These are phyloP conservation scores for Trichacis sp. DNA, from an alignment of 2,888 invertebrate genomes.

Conservation along the genomic window DNA sequence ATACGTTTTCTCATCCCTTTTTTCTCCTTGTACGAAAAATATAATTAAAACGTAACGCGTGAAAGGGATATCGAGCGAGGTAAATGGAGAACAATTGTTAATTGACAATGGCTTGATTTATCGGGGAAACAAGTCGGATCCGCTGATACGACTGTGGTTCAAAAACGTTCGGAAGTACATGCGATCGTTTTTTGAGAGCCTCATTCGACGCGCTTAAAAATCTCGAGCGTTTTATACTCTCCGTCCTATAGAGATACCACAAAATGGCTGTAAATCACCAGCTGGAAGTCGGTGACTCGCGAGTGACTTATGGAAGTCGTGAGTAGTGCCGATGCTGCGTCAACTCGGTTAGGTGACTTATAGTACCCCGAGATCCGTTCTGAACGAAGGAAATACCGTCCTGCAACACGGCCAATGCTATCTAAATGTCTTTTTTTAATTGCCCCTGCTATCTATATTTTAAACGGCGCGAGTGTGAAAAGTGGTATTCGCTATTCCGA, in stretches of 20 bases:
- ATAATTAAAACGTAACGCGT: background rate
- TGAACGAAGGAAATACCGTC: slow-evolving; percentile 21
- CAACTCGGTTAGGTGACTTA: slow-evolving; percentile 43
- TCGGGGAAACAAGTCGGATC: background rate
- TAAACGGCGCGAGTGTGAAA: background rate
- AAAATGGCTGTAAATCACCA: slow-evolving; percentile 45
- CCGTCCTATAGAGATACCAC: slow-evolving; percentile 26
- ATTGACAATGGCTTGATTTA: slow-evolving; percentile 6
- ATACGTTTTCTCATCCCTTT: too few relatives aligned
- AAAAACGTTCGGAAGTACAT: slow-evolving; percentile 11
- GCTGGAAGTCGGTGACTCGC: slow-evolving; percentile 41
- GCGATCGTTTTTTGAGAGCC: slow-evolving; percentile 17
- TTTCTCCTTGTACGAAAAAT: background rate
- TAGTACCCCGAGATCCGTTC: slow-evolving; percentile 39
- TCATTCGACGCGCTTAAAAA: slow-evolving; percentile 24
- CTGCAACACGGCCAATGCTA: slow-evolving; percentile 32
- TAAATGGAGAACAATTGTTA: slow-evolving; percentile 4
- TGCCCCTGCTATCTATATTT: slow-evolving; percentile 1
- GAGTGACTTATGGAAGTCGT: slow-evolving; percentile 61
- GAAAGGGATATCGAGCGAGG: background rate
- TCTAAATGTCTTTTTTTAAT: slow-evolving; percentile 33
- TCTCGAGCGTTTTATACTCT: slow-evolving; percentile 21
- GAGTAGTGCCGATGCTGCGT: slow-evolving; percentile 50
- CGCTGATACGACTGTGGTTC: background rate
- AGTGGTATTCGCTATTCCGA: background rate